Base-by-base conservation (phyloP, 2,797 vertebrate genomes). In the Bradypus variegatus region DNA sequence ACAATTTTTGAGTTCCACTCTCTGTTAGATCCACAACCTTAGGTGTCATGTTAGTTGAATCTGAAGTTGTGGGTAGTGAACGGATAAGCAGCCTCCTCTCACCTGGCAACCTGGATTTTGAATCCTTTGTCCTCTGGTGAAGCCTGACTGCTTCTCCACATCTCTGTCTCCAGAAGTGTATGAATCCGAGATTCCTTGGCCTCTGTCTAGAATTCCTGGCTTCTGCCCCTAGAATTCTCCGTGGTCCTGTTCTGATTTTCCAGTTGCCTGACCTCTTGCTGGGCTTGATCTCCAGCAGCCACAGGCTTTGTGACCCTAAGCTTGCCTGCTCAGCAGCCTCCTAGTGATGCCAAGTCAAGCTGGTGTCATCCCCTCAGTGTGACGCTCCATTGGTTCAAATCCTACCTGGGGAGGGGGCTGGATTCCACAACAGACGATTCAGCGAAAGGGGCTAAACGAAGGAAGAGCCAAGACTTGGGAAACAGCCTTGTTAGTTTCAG, bases 201-300 rank as follows among this genome's bases (percentile, higher is more conserved):
- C 84, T 60, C 55, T 0, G 67, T 93, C 89, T 72, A 45, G 55
- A 77, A 84, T 73, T 75, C 83, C 64, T 90, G 92, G 78, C 83
- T 91, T 87, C 86, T 96, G 96, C 88, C 95, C 96, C 82, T 58
- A 60, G 75, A 88, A 94, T 94, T 96, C 90, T 94, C 92, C 27
- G 55, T 86, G 94, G 93, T 94, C 92, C 91, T 69, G 77, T 94
- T 86, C 90, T 75, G 70, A 96, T 95, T 96, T 96, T 96, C 95
- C 95, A 96, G 94, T 93, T 91, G 91, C 88, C 88, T 96, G 95
- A 96, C 95, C 95, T 95, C 93, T 93, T 78, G 91, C 88, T 91
- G 91, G 95, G 79, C 62, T 70, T 91, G 70, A 55, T 93, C 41
- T 55, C 31, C 27, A 11, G 73, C 31, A 75, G 92, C 69, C 89